phyloP scores from a whole-genome alignment of 2,888 invertebrate species.

The Acronicta psi region DNA sequence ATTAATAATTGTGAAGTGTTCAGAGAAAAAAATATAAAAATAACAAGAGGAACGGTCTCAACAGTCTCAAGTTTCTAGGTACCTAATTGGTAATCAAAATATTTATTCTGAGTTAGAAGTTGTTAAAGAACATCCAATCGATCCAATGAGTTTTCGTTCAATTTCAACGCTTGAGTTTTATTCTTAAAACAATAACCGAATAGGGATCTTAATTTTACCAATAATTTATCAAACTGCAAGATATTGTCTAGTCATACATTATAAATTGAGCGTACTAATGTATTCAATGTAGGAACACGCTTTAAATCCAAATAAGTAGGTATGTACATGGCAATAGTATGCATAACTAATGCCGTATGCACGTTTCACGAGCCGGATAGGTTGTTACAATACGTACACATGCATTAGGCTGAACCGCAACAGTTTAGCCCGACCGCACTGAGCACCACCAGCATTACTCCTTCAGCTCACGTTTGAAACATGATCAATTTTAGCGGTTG shows the following conservation, averaged over 20 bases:
- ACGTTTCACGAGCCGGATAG: conserved; percentile 49
- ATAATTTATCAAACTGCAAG: conserved; percentile 10
- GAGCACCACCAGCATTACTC: conserved; percentile 71
- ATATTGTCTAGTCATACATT: conserved; percentile 13
- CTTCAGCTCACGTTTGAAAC: conserved; percentile 86
- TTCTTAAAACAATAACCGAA: conserved; percentile 20
- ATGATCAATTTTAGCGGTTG: conserved; percentile 89
- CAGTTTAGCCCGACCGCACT: conserved; percentile 59
- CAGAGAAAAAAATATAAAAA: conserved; percentile 6
- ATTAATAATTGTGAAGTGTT: too few relatives aligned
- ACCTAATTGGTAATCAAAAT: conserved; percentile 43
- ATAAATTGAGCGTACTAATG: conserved; percentile 16
- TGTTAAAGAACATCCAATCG: conserved; percentile 20
- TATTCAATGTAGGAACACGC: conserved; percentile 36
- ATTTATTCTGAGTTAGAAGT: conserved; percentile 32
- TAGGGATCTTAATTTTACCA: conserved; percentile 13
- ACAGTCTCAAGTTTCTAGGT: conserved; percentile 20
- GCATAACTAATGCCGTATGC: conserved; percentile 63
- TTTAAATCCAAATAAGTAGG: conserved; percentile 44
- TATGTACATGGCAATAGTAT: conserved; percentile 37
- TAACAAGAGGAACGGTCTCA: conserved; percentile 6
- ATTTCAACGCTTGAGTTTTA: conserved; percentile 9
- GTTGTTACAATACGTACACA: conserved; percentile 47
- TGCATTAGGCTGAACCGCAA: conserved; percentile 61
- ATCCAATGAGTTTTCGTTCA: conserved; percentile 17